These are phyloP conservation scores for Aporophyla nigra DNA, from an alignment of 2,888 invertebrate genomes.

Conservation along the genomic window DNA sequence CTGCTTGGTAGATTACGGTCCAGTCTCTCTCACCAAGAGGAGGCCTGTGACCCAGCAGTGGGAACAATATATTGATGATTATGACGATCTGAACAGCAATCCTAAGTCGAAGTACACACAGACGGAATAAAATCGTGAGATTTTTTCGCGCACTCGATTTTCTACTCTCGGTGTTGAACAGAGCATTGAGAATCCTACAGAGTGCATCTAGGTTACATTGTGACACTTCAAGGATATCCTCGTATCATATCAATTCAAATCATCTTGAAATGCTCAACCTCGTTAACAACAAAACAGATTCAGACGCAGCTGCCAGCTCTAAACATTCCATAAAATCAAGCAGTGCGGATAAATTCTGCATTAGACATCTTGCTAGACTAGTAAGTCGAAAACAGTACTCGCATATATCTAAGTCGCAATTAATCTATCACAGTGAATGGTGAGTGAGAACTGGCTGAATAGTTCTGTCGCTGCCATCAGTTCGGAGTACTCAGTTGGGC, in stretches of 20 bases:
- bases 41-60: too few relatives aligned
- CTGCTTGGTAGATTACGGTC: too few relatives aligned
- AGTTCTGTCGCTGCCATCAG: constrained; percentile 70
- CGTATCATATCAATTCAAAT: not conserved
- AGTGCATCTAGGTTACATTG: not conserved
- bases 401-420: constrained; percentile 63
- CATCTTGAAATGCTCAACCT: not conserved
- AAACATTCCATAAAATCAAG: constrained; percentile 47
- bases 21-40: too few relatives aligned
- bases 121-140: too few relatives aligned
- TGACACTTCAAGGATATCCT: not conserved
- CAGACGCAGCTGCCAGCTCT: constrained; percentile 6
- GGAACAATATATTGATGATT: too few relatives aligned
- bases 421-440: constrained; percentile 67
- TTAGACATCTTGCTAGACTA: constrained; percentile 51
- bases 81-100: not conserved
- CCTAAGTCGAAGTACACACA: too few relatives aligned
- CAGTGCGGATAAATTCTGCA: constrained; percentile 44
- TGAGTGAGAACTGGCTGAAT: constrained; percentile 67
- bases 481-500: constrained; percentile 70
- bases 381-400: constrained; percentile 62
- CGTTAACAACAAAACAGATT: not conserved
- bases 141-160: too few relatives aligned
- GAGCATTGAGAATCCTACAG: too few relatives aligned
- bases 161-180: too few relatives aligned